Evolutionary conservation across 2,888 invertebrate genomes (phyloP), one percentile per base, ranked within the genome.

Genomic region (Agrotis exclamationis): DNA sequence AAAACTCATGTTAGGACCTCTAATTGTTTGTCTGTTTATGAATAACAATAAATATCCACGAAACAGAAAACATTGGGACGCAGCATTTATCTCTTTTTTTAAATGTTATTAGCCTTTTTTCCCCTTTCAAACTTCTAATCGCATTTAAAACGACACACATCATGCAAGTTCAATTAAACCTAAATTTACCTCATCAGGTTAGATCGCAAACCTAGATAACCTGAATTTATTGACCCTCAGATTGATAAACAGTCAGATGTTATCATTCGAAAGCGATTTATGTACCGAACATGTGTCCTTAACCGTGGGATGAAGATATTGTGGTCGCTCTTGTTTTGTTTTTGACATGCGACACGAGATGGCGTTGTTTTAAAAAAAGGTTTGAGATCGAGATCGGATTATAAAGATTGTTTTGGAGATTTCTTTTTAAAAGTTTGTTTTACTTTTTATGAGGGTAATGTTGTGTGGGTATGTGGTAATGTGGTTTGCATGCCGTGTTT

Each of bases 161-260:
- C 51, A 75, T 68, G 67, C 39, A 66, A 63, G 50, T 63, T 74
- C 72, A 77, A 78, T 80, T 83, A 71, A 75, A 79, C 63, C 54
- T 64, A 71, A 67, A 66, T 53, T 82, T 68, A 74, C 74, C 67
- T 64, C 59, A 77, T 69, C 74, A 62, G 68, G 33, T 73, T 60
- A 58, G 84, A 84, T 84, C 76, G 80, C 70, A 63, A 54, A 82
- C 74, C 64, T 78, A 83, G 84, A 84, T 84, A 66, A 39, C 20
- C 53, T 76, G 57, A 76, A 85, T 84, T 85, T 84, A 85, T 84
- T 71, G 72, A 68, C 78, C 73, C 66, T 76, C 70, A 59, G 58
- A 76, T 84, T 82, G 84, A 84, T 85, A 85, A 85, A 84, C 83
- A 74, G 68, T 64, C 33, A 53, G 84, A 84, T 84, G n/a, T 60